These are phyloP conservation scores for Drosophila ercepeae DNA, from an alignment of 1,140 invertebrate species.

Conservation along the genomic window DNA sequence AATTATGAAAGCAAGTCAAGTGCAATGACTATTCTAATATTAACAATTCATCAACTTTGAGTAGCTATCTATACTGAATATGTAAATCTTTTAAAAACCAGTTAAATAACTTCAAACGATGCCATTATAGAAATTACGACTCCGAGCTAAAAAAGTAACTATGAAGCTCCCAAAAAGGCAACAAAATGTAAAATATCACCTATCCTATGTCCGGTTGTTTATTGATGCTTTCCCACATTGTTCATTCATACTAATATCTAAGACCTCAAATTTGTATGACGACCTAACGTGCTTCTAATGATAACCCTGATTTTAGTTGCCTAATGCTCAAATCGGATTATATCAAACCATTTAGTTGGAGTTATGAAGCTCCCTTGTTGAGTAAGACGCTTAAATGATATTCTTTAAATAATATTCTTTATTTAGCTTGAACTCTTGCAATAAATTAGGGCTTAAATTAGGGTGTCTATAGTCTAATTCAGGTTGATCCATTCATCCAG, in stretches of 20 bases:
- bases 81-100: background rate
- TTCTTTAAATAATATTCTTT: conserved; percentile 43
- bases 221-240: conserved; percentile 13
- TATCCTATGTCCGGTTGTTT: background rate
- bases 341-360: background rate
- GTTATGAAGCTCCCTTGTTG: background rate
- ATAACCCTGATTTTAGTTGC: conserved; percentile 41
- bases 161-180: background rate
- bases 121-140: background rate
- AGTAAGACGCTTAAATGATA: conserved; percentile 1
- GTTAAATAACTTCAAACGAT: background rate
- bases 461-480: conserved; percentile 48
- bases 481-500: conserved; percentile 88
- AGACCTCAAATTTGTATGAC: conserved; percentile 42
- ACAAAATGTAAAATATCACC: background rate
- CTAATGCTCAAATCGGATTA: conserved; percentile 22
- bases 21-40: background rate
- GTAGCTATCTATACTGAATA: background rate
- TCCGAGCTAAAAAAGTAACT: background rate
- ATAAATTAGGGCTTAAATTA: conserved; percentile 66
- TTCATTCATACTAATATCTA: conserved; percentile 23
- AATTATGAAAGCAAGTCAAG: no score
- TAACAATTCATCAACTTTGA: background rate
- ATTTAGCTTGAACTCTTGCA: conserved; percentile 56
- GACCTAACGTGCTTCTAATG: conserved; percentile 52